phyloP scores from a whole-genome alignment of 2,113 vertebrate genomes.

The Mesocricetus auratus region DNA sequence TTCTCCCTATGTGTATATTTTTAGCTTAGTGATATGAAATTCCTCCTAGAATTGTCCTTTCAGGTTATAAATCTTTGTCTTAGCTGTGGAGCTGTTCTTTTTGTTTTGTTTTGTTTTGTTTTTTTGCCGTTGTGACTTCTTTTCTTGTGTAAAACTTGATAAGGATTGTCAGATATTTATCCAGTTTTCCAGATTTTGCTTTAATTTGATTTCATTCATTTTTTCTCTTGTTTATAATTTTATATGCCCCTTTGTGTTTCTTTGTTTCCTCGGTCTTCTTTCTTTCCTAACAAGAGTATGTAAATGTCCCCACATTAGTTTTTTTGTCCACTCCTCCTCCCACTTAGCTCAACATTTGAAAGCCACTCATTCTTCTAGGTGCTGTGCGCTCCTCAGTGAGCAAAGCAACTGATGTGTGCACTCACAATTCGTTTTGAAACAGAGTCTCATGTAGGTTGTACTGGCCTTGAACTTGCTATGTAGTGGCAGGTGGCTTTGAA shows the following conservation, averaged over 20 bases:
- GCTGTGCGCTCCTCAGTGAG: background rate
- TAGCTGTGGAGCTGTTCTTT: background rate
- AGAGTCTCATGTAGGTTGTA: background rate
- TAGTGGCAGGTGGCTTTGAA: background rate
- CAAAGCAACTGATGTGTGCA: background rate
- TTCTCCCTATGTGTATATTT: slow-evolving; percentile 20
- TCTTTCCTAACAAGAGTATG: slow-evolving; percentile 29
- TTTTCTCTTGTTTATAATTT: background rate
- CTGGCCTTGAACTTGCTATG: background rate
- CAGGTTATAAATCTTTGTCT: background rate
- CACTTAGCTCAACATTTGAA: background rate
- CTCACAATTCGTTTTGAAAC: background rate
- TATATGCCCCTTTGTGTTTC: background rate
- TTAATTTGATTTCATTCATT: slow-evolving; percentile 5
- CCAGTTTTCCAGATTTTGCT: background rate
- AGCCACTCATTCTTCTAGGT: background rate
- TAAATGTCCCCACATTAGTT: background rate
- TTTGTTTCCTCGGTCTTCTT: background rate
- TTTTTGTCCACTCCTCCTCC: background rate
- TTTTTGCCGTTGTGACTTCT: background rate
- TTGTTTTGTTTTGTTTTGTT: no score
- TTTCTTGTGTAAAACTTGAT: slow-evolving; percentile 10
- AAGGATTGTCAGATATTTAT: background rate
- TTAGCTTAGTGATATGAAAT: slow-evolving; percentile 18
- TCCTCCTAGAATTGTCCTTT: slow-evolving; percentile 14